Base-by-base conservation (phyloP, 1,140 invertebrate species). In the Dermatophagoides farinae region DNA sequence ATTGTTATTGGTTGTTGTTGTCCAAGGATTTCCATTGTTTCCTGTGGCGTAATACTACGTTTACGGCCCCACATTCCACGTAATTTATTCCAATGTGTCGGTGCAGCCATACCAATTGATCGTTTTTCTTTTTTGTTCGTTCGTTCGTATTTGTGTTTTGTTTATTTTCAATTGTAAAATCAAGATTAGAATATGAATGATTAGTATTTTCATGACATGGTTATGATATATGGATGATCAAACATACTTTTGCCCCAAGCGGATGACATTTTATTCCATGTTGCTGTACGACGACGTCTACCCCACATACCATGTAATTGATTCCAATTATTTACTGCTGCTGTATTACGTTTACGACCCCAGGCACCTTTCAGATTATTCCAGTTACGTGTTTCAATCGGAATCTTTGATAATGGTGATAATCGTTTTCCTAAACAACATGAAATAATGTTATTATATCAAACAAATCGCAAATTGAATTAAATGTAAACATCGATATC, bases 231-330 rank as follows among this genome's bases (percentile, higher is more conserved):
- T n/a, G n/a, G n/a, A n/a, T n/a, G n/a, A n/a, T 31, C 8, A 8
- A 2, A 50, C 53, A n/a, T 80, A 44, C 58, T 50, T 38, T 65
- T 50, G 25, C 65, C 65, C 65, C 65, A 66, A 55, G 65, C 61
- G 14, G 57, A 57, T 9, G 50, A 57, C 14, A 66, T 31, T 25
- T 66, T 57, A 47, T 66, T 66, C 65, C 65, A 66, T 38, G 62
- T 46, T 41, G 61, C 61, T 31, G 31, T 31, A 31, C 31, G 31
- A 31, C 31, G 57, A 22, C 77, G 72, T 69, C 83, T 83, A 18
- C 63, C 65, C 65, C 65, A 66, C 61, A 64, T 63, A 25, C 46
- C 53, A 22, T 59, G 58, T 1, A 66, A 58, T n/a, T 66, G 61
- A 51, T 64, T 66, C 63, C 63, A 64, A 10, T 43, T 39, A 22